These are phyloP conservation scores for Bubo bubo DNA, from an alignment of 2,113 vertebrate species.

Conservation along the genomic window DNA sequence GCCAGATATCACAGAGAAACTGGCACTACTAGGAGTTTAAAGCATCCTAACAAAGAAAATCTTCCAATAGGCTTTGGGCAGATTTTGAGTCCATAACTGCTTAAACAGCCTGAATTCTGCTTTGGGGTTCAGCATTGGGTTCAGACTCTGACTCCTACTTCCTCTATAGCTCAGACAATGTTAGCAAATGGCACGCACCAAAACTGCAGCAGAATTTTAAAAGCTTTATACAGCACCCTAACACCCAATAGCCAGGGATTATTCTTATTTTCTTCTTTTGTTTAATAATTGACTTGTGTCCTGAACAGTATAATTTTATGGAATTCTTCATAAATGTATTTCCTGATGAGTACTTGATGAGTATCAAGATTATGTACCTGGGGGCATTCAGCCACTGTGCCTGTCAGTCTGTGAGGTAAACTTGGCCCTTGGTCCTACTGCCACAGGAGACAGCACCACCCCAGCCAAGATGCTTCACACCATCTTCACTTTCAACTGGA, in stretches of 20 bases:
- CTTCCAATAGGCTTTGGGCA: not conserved
- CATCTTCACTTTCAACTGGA: not conserved
- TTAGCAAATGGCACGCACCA: not conserved
- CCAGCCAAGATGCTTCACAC: not conserved
- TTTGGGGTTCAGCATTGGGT: not conserved
- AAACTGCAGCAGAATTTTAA: not conserved
- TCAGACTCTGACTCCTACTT: not conserved
- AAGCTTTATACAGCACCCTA: not conserved
- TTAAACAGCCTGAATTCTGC: not conserved
- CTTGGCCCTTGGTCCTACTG: not conserved
- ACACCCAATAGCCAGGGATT: not conserved
- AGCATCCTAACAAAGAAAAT: not conserved
- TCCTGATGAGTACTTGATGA: not conserved
- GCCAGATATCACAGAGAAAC: not conserved
- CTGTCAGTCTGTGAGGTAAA: not conserved
- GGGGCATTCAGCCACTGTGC: not conserved
- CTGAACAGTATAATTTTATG: not conserved
- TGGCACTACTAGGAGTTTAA: not conserved
- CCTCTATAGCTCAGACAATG: not conserved
- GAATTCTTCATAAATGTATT: not conserved
- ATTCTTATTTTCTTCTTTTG: not conserved
- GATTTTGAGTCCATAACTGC: not conserved
- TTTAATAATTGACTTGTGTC: not conserved
- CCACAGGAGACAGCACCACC: not conserved
- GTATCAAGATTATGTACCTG: not conserved